Percentiles rank a stretch among this genome's conserved stretches.
phyloP scores from a whole-genome alignment of 2,797 vertebrate genomes.

The Falco biarmicus region DNA sequence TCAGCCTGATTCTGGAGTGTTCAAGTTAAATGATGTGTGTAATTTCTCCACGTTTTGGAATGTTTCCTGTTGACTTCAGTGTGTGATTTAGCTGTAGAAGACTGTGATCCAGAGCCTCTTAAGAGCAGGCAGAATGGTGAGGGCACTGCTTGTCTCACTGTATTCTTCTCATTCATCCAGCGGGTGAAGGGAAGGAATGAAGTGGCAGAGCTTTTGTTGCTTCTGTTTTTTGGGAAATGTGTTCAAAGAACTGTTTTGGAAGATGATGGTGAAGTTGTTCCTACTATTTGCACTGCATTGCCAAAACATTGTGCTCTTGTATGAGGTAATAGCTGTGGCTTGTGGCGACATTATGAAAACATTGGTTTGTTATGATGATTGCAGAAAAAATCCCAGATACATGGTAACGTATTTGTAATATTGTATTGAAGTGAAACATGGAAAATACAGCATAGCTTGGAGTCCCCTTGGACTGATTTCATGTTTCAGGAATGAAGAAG shows the following conservation, averaged over 20 bases:
- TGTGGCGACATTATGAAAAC: constrained; percentile 42
- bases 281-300: background rate
- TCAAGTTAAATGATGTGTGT: background rate
- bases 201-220: background rate
- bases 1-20: background rate
- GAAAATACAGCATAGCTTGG: constrained; percentile 37
- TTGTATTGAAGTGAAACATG: constrained; percentile 40
- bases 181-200: background rate
- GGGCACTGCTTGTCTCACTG: background rate
- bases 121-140: background rate
- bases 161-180: background rate
- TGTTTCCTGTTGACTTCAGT: background rate
- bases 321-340: constrained; percentile 48
- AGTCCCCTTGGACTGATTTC: constrained; percentile 48
- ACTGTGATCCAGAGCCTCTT: background rate
- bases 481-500: constrained; percentile 34
- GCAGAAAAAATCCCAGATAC: constrained; percentile 52
- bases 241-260: constrained; percentile 31
- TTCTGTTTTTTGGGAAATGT: background rate
- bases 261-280: constrained; percentile 27
- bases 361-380: constrained; percentile 31
- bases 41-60: background rate
- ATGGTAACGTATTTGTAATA: constrained; percentile 53
- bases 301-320: constrained; percentile 14
- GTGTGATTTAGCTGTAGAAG: background rate